Percentiles rank a stretch among this genome's conserved stretches.
These are phyloP conservation scores for Himalopsyche japonica DNA, from an alignment of 2,888 invertebrate genomes.

Conservation along the genomic window DNA sequence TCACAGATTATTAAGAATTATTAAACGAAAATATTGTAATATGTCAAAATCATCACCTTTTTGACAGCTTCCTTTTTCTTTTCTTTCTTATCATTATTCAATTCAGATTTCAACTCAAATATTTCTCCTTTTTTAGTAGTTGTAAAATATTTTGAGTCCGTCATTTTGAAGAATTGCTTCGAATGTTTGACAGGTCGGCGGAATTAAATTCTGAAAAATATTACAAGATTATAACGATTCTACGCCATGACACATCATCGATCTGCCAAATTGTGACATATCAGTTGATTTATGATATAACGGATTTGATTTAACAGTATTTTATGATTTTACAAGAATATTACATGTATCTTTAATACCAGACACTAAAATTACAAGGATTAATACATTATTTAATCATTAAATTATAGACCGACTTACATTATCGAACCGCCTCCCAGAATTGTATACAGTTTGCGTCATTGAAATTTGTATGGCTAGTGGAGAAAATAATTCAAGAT, in stretches of 20 bases:
- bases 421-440: neutral
- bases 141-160: slow-evolving; percentile 99
- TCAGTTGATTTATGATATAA: neutral
- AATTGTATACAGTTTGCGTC: neutral
- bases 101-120: slow-evolving; percentile 97
- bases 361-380: neutral
- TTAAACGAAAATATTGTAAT: too few relatives aligned
- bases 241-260: slow-evolving; percentile 38
- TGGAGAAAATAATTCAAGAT: neutral
- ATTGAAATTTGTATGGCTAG: neutral
- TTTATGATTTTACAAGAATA: neutral
- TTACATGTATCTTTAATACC: neutral
- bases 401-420: neutral
- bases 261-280: slow-evolving; percentile 17
- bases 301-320: neutral
- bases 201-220: neutral
- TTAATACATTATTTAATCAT: neutral
- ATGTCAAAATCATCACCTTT: slow-evolving; percentile 70
- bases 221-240: slow-evolving; percentile 5
- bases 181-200: neutral
- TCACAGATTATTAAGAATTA: too few relatives aligned
- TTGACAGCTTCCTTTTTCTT: slow-evolving; percentile 99
- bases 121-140: slow-evolving; percentile 99
- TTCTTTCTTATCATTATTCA: slow-evolving; percentile 99
- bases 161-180: slow-evolving; percentile 65